Evolutionary conservation across 1,140 invertebrate species (phyloP).

Genomic region (Sitobion miscanthi): DNA sequence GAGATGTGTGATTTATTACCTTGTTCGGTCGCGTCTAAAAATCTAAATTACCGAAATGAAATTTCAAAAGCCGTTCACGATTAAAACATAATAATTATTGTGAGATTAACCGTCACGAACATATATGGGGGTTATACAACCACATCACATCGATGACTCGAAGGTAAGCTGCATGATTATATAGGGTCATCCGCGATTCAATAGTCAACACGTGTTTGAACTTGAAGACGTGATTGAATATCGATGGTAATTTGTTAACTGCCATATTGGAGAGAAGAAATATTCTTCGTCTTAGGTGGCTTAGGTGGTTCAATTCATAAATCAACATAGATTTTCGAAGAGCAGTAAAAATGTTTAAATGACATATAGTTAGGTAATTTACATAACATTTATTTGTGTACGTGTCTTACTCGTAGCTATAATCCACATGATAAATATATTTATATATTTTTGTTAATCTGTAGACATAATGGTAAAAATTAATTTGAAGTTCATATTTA

Average conservation of each 20-base stretch:
- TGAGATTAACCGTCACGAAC: not conserved
- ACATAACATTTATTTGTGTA: not conserved
- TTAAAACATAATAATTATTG: not conserved
- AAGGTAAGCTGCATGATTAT: not conserved
- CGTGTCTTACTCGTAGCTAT: not conserved
- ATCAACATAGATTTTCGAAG: not conserved
- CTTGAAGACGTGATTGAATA: constrained; percentile 2
- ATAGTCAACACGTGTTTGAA: constrained; percentile 30
- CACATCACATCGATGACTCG: not conserved
- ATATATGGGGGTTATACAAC: not conserved
- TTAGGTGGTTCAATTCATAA: not conserved
- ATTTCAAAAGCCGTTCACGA: not conserved
- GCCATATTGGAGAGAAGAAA: not conserved
- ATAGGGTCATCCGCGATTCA: not conserved
- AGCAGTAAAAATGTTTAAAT: not conserved
- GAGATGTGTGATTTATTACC: constrained; percentile 7
- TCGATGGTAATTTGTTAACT: not conserved
- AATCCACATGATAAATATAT: not conserved
- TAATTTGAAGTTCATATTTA: not conserved
- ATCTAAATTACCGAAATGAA: not conserved
- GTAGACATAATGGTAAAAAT: not conserved
- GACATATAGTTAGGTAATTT: no score
- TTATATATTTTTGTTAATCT: not conserved
- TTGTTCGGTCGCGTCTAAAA: not conserved
- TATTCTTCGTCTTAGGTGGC: not conserved